Percentiles rank a stretch among this genome's conserved stretches.
These are phyloP conservation scores for Megaustenia siamemsis DNA, from an alignment of 2,888 invertebrate species.

Conservation along the genomic window DNA sequence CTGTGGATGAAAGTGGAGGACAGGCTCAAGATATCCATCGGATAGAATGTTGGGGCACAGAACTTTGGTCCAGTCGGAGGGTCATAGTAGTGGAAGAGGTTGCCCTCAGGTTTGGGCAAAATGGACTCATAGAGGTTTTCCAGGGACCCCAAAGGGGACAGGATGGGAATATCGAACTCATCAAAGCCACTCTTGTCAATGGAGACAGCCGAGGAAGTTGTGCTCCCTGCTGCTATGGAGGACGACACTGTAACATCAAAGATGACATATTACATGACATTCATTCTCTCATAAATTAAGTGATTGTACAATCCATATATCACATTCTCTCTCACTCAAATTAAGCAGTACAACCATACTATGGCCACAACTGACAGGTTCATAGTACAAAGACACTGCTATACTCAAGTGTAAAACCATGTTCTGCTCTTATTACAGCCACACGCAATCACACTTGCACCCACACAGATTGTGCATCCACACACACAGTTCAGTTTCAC, in stretches of 20 bases:
- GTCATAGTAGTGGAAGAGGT: constrained; percentile 64
- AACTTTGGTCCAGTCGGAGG: constrained; percentile 56
- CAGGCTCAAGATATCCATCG: constrained; percentile 67
- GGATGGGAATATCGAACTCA: constrained; percentile 65
- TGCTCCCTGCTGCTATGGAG: constrained; percentile 56
- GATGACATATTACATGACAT: background rate
- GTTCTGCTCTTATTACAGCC: too few relatives aligned
- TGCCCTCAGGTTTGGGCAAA: constrained; percentile 63
- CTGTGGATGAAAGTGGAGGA: constrained; percentile 35
- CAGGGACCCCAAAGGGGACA: constrained; percentile 72
- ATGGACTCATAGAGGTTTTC: constrained; percentile 76
- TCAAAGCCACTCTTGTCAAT: constrained; percentile 65
- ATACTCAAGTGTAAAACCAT: too few relatives aligned
- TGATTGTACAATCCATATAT: too few relatives aligned
- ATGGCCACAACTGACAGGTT: too few relatives aligned
- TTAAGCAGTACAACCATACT: too few relatives aligned
- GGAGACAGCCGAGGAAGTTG: constrained; percentile 22
- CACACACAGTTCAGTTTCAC: too few relatives aligned
- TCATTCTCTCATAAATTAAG: too few relatives aligned
- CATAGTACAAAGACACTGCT: too few relatives aligned
- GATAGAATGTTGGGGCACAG: constrained; percentile 60
- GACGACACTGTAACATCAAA: constrained; percentile 60
- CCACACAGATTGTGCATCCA: too few relatives aligned
- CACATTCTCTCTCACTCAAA: too few relatives aligned
- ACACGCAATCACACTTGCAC: too few relatives aligned